Evolutionary conservation across 2,113 vertebrate genomes (phyloP).

Genomic region (Nibea albiflora): DNA sequence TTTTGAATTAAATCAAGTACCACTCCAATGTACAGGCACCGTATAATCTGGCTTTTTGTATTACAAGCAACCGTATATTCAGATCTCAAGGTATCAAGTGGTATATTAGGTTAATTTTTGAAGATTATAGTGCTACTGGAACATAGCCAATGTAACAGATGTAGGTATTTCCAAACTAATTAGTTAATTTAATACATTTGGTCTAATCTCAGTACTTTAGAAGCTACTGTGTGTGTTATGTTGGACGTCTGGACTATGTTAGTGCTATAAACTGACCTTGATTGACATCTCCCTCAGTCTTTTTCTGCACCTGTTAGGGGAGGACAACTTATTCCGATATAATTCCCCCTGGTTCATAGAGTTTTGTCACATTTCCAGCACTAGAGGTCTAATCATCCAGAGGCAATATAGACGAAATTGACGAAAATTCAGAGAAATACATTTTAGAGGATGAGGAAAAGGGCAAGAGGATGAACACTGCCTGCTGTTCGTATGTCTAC

Average conservation of each 20-base stretch:
- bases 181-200: not conserved
- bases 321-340: not conserved
- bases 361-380: slow-evolving; percentile 9
- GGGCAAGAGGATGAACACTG: not conserved
- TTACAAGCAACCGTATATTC: not conserved
- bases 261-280: not conserved
- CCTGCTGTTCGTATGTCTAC: not conserved
- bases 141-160: not conserved
- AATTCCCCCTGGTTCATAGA: not conserved
- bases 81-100: not conserved
- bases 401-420: not conserved
- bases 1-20: not conserved
- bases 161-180: not conserved
- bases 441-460: not conserved
- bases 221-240: not conserved
- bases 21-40: not conserved
- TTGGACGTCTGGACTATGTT: slow-evolving; percentile 9
- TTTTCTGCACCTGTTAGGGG: not conserved
- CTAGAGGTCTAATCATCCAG: too few relatives aligned
- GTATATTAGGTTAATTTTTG: not conserved
- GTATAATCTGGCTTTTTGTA: not conserved
- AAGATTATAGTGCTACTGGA: not conserved
- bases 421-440: too few relatives aligned
- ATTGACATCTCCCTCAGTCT: not conserved
- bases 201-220: not conserved